Percentiles rank a stretch among this genome's conserved stretches.
Conservation (phyloP, 2,888 invertebrate genomes). For the Hoplodrina blanda region DNA sequence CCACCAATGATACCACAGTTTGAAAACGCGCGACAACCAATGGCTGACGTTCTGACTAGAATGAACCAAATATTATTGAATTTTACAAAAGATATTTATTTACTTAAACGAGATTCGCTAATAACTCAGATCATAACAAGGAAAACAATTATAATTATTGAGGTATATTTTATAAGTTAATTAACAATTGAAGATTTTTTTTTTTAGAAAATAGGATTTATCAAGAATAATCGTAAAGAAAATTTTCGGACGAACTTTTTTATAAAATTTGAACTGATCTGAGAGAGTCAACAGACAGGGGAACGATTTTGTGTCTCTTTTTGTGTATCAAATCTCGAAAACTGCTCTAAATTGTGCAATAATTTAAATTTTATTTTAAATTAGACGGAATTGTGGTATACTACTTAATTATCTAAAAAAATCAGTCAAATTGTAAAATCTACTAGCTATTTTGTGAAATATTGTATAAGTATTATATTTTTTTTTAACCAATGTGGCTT, state of each 20-base stretch:
- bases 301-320: conserved; percentile 62
- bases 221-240: background rate
- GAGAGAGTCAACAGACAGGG: conserved; percentile 42
- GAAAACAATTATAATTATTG: conserved; percentile 30
- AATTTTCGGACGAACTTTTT: background rate
- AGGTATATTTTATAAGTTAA: conserved; percentile 13
- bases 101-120: conserved; percentile 62
- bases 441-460: conserved; percentile 53
- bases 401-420: conserved; percentile 42
- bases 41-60: conserved; percentile 56
- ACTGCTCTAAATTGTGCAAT: conserved; percentile 17
- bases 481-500: conserved; percentile 3
- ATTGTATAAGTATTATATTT: conserved; percentile 3
- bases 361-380: conserved; percentile 24
- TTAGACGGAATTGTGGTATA: conserved; percentile 48
- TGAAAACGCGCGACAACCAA: conserved; percentile 59
- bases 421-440: conserved; percentile 48
- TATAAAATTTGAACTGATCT: conserved; percentile 33
- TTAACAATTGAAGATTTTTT: background rate
- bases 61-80: conserved; percentile 41
- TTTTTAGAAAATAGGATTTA: background rate
- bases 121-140: conserved; percentile 62
- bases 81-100: conserved; percentile 10
- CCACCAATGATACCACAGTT: conserved; percentile 71
- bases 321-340: conserved; percentile 6